Evolutionary conservation across 1,140 invertebrate species (phyloP).

Genomic region (Papilio machaon): DNA sequence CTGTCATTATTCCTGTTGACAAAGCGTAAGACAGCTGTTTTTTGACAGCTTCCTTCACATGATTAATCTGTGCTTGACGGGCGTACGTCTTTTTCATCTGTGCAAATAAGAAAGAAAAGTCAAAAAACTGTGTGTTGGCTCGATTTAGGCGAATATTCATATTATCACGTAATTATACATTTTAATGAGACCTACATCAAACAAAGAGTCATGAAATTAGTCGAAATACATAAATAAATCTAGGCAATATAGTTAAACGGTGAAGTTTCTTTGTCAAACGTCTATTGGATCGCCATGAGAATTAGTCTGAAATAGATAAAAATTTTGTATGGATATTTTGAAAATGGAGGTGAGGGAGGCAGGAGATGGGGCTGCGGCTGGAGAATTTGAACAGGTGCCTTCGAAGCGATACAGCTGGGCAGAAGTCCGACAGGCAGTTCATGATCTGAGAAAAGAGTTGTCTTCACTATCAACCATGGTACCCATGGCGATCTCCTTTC

Average conservation of each 20-base stretch:
- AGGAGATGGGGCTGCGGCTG: conserved; percentile 70
- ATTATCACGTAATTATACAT: conserved; percentile 58
- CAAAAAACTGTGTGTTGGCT: conserved; percentile 75
- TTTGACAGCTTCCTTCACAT: conserved; percentile 46
- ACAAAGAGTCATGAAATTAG: conserved; percentile 62
- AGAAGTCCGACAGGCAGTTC: conserved; percentile 90
- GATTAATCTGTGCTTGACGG: conserved; percentile 46
- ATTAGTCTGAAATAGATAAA: conserved; percentile 50
- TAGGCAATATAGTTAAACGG: conserved; percentile 39
- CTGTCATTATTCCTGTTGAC: conserved; percentile 15
- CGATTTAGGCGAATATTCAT: conserved; percentile 64
- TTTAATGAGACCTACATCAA: conserved; percentile 60
- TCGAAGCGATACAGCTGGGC: conserved; percentile 86
- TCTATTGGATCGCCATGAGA: conserved; percentile 60
- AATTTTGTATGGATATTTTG: conserved; percentile 66
- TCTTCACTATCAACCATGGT: conserved; percentile 89
- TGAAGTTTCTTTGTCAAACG: conserved; percentile 51
- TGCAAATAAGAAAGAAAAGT: conserved; percentile 68
- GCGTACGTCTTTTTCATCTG: conserved; percentile 53
- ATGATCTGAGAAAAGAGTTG: conserved; percentile 90
- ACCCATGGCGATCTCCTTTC: conserved; percentile 90
- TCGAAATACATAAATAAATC: conserved; percentile 58
- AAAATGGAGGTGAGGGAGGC: conserved; percentile 77
- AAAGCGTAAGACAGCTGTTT: conserved; percentile 52
- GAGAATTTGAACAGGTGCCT: conserved; percentile 61